phyloP scores from a whole-genome alignment of 2,113 vertebrate genomes.

The Hiodon alosoides region DNA sequence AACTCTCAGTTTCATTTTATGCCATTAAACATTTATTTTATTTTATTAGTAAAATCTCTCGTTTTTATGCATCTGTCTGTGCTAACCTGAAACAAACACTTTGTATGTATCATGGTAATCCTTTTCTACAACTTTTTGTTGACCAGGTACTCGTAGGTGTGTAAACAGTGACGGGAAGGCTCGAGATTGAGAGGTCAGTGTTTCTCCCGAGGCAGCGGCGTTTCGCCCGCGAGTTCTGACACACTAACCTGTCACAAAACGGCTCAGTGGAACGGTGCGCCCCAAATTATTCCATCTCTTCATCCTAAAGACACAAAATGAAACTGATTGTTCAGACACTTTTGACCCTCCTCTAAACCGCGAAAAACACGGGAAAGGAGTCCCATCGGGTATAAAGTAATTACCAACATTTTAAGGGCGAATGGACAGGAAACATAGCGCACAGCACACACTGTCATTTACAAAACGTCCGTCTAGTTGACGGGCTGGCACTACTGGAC shows the following conservation, averaged over 20 bases:
- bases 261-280: conserved; percentile 27
- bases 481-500: not conserved
- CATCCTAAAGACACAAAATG: conserved; percentile 24
- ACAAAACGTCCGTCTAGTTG: not conserved
- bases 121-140: no score
- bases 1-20: no score
- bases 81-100: no score
- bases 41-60: no score
- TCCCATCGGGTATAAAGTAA: conserved; percentile 28
- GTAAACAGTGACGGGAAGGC: not conserved
- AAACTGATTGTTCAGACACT: not conserved
- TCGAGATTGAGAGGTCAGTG: not conserved
- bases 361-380: not conserved
- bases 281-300: conserved; percentile 36
- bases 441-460: not conserved
- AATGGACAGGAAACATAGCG: conserved; percentile 26
- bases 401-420: conserved; percentile 12
- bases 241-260: conserved; percentile 30
- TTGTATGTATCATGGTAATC: no score
- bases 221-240: conserved; percentile 24
- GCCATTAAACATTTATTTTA: no score
- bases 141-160: no score
- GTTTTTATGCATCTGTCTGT: no score
- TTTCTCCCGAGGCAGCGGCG: not conserved
- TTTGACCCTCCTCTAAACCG: not conserved